Evolutionary conservation across 2,113 vertebrate genomes (phyloP), one percentile per base, ranked within the genome.

Genomic region (Cinclus mexicanus): DNA sequence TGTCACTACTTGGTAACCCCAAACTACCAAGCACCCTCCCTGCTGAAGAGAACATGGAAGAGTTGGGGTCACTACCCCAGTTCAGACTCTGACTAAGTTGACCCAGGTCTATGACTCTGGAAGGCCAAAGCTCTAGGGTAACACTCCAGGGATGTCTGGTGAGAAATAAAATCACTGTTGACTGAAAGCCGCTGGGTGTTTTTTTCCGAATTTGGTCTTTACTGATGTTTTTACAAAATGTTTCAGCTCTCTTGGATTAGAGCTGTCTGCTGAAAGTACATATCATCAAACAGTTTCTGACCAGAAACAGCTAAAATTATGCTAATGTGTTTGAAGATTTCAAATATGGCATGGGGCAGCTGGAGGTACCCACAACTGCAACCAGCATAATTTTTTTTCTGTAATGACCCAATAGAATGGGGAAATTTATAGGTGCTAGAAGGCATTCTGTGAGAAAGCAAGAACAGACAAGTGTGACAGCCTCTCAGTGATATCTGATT

Each of bases 21-120:
- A 72, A 74, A 61, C 37, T 44, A 25, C 19, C 16, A 25, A 60
- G 16, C 52, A 25, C 44, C 7, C 0, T 0, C 14, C 19, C 25
- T 74, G 46, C 59, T 77, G 37, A 80, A 35, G 46, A 68, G 20
- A n/a, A 4, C 9, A 6, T 77, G 71, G 53, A 71, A 68, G 11
- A 67, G 14, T 12, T 68, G 31, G 12, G 6, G 13, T 53, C 18
- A 39, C 37, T 60, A 17, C 39, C 28, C 22, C 42, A 57, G 13
- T 16, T 42, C n/a, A 85, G 8, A 13, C 33, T 70, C 15, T 35
- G 25, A 21, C 35, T 2, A 3, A 78, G 31, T 7, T 68, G 31
- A 10, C 17, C 41, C 23, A 60, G n/a, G 5, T 60, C 47, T 83
- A 1, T 55, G 39, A 77, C 31, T 88, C 12, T 84, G 69, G 24